Evolutionary conservation across 2,888 invertebrate species (phyloP), one percentile per base, ranked within the genome.

Genomic region (Agriopis leucophaearia): DNA sequence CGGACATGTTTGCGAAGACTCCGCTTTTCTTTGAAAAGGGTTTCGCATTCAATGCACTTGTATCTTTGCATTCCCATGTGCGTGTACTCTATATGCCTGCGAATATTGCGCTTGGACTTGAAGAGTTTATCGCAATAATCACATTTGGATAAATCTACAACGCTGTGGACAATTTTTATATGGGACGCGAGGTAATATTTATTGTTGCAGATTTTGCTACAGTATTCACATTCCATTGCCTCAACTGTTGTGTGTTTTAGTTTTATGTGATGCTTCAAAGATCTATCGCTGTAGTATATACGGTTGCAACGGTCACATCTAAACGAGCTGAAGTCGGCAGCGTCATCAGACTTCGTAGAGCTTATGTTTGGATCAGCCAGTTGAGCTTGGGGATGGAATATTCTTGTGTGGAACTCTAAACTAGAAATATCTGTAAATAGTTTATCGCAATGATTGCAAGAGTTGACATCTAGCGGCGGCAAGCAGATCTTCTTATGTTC

Each of bases 11-110:
- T 92, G 0, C 92, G 71, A 0, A 92, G 69, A 54, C 89, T 92
- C 0, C 92, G 75, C 69, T 91, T 91, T 60, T 92, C 92, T 80
- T 92, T 92, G 48, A 92, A 92, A 0, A 91, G 67, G 0, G 89
- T 90, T 18, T 89, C 91, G 10, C 92, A 92, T 69, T 91, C 91
- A 0, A 90, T 80, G 58, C 92, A 92, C 56, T 90, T 92, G 59
- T 91, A 83, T 42, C 91, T 75, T 61, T 89, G 88, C 84, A 88
- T 89, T 0, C 91, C 91, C 42, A 89, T 73, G 76, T 92, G 92
- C 0, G 89, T 90, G 16, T 88, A 88, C 58, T 91, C 91, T 0
- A 91, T 90, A 45, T 92, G 92, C 0, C 91, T 66, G 0, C 90
- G 73, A 0, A 92, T 90, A 65, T 91, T 90, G 1, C 91, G 77